These are phyloP conservation scores for Seriola rivoliana DNA, from an alignment of 2,113 vertebrate species.

Conservation along the genomic window DNA sequence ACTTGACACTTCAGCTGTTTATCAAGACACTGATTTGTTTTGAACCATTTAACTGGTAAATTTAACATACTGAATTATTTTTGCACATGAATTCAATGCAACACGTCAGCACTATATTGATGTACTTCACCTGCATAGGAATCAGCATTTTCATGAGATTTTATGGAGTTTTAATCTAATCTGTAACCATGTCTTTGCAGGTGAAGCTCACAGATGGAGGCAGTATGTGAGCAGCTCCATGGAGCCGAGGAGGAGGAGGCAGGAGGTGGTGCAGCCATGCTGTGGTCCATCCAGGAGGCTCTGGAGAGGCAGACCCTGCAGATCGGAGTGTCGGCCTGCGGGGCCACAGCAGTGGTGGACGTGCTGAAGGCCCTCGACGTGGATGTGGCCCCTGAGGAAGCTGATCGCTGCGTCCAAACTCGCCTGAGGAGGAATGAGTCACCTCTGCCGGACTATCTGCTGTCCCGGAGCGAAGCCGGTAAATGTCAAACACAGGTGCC, in stretches of 20 bases:
- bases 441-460: constrained; percentile 81
- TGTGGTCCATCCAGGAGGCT: constrained; percentile 85
- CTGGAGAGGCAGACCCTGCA: constrained; percentile 83
- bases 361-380: constrained; percentile 83
- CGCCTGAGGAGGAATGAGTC: constrained; percentile 80
- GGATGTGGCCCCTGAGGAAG: constrained; percentile 72
- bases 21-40: neutral
- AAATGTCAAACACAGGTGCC: neutral
- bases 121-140: too few species aligned
- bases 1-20: neutral
- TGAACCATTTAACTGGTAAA: neutral
- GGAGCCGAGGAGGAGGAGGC: constrained; percentile 12
- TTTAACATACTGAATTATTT: neutral
- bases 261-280: constrained; percentile 71
- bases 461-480: constrained; percentile 85
- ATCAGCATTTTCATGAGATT: too few species aligned
- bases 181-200: neutral
- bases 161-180: neutral
- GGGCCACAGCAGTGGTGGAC: constrained; percentile 84
- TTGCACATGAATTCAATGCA: neutral
- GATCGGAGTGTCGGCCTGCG: constrained; percentile 84
- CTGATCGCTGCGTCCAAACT: constrained; percentile 78
- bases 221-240: constrained; percentile 9
- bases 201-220: constrained; percentile 54
- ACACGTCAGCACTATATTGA: neutral